Conservation (phyloP, 2,888 invertebrate species). For the Hecatera dysodea region DNA sequence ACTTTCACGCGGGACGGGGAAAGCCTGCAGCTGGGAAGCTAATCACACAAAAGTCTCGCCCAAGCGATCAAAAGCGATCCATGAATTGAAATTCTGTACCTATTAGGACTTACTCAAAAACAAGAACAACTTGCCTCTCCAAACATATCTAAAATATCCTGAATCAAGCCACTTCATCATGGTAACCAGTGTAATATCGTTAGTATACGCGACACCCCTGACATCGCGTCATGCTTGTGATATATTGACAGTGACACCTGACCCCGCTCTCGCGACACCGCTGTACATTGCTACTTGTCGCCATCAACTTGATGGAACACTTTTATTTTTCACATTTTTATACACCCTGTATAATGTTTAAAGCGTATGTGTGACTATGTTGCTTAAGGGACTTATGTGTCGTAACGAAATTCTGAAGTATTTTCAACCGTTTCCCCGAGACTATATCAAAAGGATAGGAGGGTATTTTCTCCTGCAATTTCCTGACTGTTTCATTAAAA, state of each 20-base stretch:
- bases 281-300: slow-evolving; percentile 48
- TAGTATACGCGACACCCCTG: slow-evolving; percentile 52
- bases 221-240: slow-evolving; percentile 53
- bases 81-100: too few species aligned
- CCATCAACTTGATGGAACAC: slow-evolving; percentile 56
- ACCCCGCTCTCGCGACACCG: slow-evolving; percentile 55
- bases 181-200: slow-evolving; percentile 40
- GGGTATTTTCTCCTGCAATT: background rate
- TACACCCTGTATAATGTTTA: slow-evolving; percentile 17
- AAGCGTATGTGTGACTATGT: slow-evolving; percentile 7
- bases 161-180: slow-evolving; percentile 31
- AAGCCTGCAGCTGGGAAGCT: too few species aligned
- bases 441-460: background rate
- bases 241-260: slow-evolving; percentile 49
- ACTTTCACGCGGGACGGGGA: too few species aligned
- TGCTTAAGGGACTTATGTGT: slow-evolving; percentile 19
- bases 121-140: too few species aligned
- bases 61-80: too few species aligned
- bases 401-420: background rate
- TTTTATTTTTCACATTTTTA: slow-evolving; percentile 57
- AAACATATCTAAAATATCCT: slow-evolving; percentile 23
- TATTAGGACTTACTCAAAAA: too few species aligned
- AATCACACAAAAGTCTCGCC: too few species aligned
- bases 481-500: background rate
- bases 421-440: background rate